Base-by-base conservation (phyloP, 92 coral and sea anemone genomes). In the Zoanthus solanderi region DNA sequence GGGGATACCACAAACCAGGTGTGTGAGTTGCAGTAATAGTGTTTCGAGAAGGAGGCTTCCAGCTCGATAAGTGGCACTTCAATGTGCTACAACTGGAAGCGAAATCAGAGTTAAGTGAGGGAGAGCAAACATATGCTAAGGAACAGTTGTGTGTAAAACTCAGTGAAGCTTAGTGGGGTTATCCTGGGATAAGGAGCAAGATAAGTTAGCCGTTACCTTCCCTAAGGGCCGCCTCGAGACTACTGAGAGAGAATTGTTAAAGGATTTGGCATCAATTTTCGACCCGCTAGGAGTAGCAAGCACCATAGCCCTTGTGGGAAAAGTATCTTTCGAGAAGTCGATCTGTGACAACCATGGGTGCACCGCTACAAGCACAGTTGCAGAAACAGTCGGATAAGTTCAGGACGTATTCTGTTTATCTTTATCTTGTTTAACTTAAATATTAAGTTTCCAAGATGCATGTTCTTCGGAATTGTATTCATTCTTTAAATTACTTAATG, bases 61-160 rank as follows among this genome's bases (percentile, higher is more conserved):
- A 78, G 73, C 42, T 34, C 3, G 2, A 34, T 34, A 34, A 34
- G 42, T 34, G 42, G 42, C 42, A 34, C 3, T 34, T 86, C 13
- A 91, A 94, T 77, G 96, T 72, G 47, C 87, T 83, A 12, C 73
- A 87, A 84, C 89, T 94, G 14, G 93, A 94, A 47, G 65, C 67
- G 9, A 74, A 90, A 47, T 50, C 65, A 47, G 90, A 63, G 12
- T 1, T 34, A 34, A 34, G 42, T 3, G 42, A 34, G 42, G 42
- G 42, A 34, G 42, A 1, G 3, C 42, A 58, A 75, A 56, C 90
- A 6, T 92, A 87, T 69, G 93, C 97, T 5, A 94, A 92, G 50
- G 78, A 94, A 61, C 96, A 91, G 85, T 80, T 92, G 28, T 79
- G 84, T 29, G 84, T 81, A 18, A 85, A 79, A 48, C 60, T 68